These are phyloP conservation scores for Eupithecia exiguata DNA, from an alignment of 2,888 invertebrate genomes.

Conservation along the genomic window DNA sequence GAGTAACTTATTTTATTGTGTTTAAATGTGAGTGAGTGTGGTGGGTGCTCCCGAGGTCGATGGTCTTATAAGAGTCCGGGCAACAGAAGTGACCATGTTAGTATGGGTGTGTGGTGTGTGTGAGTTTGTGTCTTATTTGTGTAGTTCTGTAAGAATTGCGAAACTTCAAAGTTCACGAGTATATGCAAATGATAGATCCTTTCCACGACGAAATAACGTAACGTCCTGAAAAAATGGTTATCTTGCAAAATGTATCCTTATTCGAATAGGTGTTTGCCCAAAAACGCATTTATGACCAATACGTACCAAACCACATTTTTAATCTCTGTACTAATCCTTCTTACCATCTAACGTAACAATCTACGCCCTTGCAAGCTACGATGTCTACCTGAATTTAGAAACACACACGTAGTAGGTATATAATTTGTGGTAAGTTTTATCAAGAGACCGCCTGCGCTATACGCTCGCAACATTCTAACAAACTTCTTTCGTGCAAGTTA, in stretches of 20 bases:
- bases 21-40: too few relatives aligned
- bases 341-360: background rate
- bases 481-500: constrained; percentile 63
- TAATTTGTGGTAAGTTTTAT: background rate
- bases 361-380: background rate
- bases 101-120: too few relatives aligned
- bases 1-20: too few relatives aligned
- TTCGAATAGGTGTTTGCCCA: background rate
- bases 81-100: too few relatives aligned
- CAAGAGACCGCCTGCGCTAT: constrained; percentile 6
- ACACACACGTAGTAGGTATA: background rate
- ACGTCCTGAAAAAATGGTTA: background rate
- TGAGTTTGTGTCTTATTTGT: too few relatives aligned
- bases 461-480: constrained; percentile 54
- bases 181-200: background rate
- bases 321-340: background rate
- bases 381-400: background rate
- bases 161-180: too few relatives aligned
- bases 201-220: background rate
- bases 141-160: too few relatives aligned
- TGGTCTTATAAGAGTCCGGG: too few relatives aligned
- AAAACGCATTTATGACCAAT: background rate
- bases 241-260: background rate
- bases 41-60: too few relatives aligned
- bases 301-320: background rate